Evolutionary conservation across 1,140 invertebrate genomes (phyloP), one percentile per base, ranked within the genome.

Genomic region (Cyphomyrmex costatus): DNA sequence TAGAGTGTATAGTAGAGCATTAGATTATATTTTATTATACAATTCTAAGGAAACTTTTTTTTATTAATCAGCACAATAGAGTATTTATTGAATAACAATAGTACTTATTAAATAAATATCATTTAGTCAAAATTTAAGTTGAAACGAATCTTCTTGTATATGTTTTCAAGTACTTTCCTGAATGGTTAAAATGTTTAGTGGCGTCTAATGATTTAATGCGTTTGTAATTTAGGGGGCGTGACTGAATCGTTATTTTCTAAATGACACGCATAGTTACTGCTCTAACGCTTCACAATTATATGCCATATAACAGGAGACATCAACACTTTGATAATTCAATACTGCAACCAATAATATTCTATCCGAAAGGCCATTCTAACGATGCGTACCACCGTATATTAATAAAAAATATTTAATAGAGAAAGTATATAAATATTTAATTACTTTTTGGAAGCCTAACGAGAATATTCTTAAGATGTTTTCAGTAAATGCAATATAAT

Each of bases 251-350:
- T 80, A 58, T 70, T 82, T 82, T 46, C 12, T 24, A 21, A 7
- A 56, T 4, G 16, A 70, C 19, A 80, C 21, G 51, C 21, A 53
- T 30, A 42, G 70, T 68, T 56, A n/a, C 24, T 58, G 27, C 19
- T 24, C 14, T 30, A 21, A 82, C 65, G 19, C n/a, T 33, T 82
- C 19, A 70, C 21, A 58, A 82, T 78, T 80, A 60, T n/a, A 8
- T n/a, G 65, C 58, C 33, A 27, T 70, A 70, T n/a, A n/a, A 80
- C 30, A 36, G 16, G 14, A 2, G 63, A 70, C 33, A 80, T 80
- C 49, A 36, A 82, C 65, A 71, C 49, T 66, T 19, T 46, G 46
- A 79, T 79, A 79, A 79, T 66, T 14, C 77, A 66, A 66, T 66
- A 78, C 19, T 8, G 14, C 27, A 42, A 7, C 14, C n/a, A 36